Percentiles rank a stretch among this genome's conserved stretches.
Evolutionary conservation across 2,113 vertebrate genomes (phyloP).

Genomic region (Phylloscopus trochiloides): DNA sequence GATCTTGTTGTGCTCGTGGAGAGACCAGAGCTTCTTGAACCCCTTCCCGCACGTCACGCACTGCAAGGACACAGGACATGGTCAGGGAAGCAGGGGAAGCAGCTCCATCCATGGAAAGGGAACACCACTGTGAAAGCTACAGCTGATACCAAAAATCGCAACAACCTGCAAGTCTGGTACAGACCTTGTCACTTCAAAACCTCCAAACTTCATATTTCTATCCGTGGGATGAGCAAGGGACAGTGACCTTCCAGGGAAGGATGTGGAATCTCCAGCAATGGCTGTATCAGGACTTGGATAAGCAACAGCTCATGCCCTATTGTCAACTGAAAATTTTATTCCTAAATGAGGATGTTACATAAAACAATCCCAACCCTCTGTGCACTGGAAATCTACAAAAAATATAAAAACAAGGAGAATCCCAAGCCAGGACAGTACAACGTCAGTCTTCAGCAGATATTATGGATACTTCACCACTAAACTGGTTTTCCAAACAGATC

Average conservation of each 20-base stretch:
- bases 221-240: not conserved
- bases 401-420: not conserved
- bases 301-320: not conserved
- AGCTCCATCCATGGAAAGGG: not conserved
- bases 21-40: constrained; percentile 99
- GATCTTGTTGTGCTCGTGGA: constrained; percentile 98
- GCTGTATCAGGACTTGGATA: not conserved
- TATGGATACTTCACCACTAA: not conserved
- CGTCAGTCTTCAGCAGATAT: not conserved
- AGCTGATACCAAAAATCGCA: fast-evolving
- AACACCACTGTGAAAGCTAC: not conserved
- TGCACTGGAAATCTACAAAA: not conserved
- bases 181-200: not conserved
- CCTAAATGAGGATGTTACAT: fast-evolving
- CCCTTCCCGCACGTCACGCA: constrained; percentile 92
- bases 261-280: fast-evolving
- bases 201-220: not conserved
- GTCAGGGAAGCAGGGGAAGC: not conserved
- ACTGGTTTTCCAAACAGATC: not conserved
- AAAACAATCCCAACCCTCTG: not conserved
- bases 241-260: not conserved
- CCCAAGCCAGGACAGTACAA: not conserved
- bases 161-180: not conserved
- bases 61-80: constrained; percentile 62
- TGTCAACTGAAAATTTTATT: not conserved